A percentile compares a stretch with the other conserved stretches of the same genome.
Evolutionary conservation across 23 tunicate species (phyloP).

Genomic region (Halocynthia roretzi): DNA sequence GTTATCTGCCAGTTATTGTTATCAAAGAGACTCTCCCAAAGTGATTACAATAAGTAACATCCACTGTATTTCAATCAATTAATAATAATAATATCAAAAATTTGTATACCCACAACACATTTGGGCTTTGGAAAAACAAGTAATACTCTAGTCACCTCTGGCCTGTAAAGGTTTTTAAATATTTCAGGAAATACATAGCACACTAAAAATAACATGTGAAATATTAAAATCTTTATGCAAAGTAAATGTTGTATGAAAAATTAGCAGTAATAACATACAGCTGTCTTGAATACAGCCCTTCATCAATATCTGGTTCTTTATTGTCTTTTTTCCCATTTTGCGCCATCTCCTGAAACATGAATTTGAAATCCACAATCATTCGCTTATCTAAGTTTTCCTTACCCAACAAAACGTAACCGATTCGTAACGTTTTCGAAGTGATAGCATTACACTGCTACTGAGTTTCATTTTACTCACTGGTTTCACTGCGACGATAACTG

Average conservation of each 20-base stretch:
- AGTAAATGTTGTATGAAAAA: not conserved
- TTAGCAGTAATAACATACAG: conserved; percentile 37
- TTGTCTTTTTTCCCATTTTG: conserved; percentile 53
- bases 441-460: no score
- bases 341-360: conserved; percentile 20
- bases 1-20: no score
- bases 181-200: not conserved
- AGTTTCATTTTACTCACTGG: conserved; percentile 15
- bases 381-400: not conserved
- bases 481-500: conserved; percentile 33
- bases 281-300: conserved; percentile 90
- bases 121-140: no score
- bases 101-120: no score
- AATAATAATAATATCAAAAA: no score
- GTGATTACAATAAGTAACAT: no score
- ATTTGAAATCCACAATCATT: not conserved
- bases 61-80: no score
- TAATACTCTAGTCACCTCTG: no score
- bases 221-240: not conserved
- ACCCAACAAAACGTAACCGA: no score
- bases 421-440: no score
- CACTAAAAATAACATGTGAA: not conserved
- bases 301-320: conserved; percentile 65
- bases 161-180: not conserved
- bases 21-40: no score